phyloP scores from a whole-genome alignment of 2,888 invertebrate genomes.

The Digitonthophagus gazella region DNA sequence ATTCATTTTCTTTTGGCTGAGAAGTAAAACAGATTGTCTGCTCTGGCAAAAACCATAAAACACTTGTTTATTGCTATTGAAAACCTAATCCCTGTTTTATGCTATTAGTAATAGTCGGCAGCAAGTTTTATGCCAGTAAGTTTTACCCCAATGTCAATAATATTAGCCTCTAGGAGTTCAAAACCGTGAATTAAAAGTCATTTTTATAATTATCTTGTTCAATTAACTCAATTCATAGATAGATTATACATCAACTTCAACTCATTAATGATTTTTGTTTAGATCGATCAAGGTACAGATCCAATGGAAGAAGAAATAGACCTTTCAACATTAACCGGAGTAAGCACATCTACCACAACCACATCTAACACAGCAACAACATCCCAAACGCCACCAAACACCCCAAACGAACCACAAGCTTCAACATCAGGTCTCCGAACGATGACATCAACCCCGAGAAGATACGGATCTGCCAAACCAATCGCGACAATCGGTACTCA shows the following conservation, averaged over 20 bases:
- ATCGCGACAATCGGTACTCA: slow-evolving; percentile 18
- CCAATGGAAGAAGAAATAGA: slow-evolving; percentile 61
- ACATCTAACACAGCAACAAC: neutral
- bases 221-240: too few species aligned
- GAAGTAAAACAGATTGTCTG: too few species aligned
- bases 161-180: too few species aligned
- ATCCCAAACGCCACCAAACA: neutral
- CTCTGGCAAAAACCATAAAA: too few species aligned
- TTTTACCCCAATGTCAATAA: too few species aligned
- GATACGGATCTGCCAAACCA: neutral
- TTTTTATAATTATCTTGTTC: too few species aligned
- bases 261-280: slow-evolving; percentile 32
- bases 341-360: slow-evolving; percentile 45
- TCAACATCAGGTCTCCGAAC: slow-evolving; percentile 3
- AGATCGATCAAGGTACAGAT: slow-evolving; percentile 71
- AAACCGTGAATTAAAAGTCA: too few species aligned
- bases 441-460: neutral
- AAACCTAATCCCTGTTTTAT: too few species aligned
- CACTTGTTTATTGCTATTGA: too few species aligned
- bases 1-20: too few species aligned
- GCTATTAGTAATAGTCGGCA: too few species aligned
- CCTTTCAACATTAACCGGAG: slow-evolving; percentile 41
- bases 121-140: too few species aligned
- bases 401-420: neutral
- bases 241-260: slow-evolving; percentile 7